Evolutionary conservation across 2,113 vertebrate genomes (phyloP).

Genomic region (Fulmarus glacialis): DNA sequence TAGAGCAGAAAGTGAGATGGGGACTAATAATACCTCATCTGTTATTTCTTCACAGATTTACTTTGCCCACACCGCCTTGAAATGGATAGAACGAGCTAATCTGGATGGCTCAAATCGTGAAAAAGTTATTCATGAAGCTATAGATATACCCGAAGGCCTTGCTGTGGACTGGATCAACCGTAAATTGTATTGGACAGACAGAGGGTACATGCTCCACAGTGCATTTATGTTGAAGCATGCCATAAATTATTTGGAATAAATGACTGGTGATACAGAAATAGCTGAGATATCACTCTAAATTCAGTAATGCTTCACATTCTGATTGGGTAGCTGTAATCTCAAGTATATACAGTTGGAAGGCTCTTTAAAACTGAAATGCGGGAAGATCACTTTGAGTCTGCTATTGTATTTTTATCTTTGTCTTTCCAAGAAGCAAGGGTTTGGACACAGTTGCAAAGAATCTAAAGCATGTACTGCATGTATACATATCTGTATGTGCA

Average conservation of each 20-base stretch:
- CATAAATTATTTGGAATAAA: conserved; percentile 10
- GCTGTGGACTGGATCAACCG: conserved; percentile 89
- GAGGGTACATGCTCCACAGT: conserved; percentile 73
- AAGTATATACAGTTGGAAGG: background rate
- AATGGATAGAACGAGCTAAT: conserved; percentile 85
- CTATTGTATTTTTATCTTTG: background rate
- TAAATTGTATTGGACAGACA: conserved; percentile 92
- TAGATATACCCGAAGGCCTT: conserved; percentile 82
- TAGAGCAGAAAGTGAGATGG: background rate
- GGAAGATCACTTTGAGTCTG: background rate
- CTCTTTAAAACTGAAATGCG: background rate
- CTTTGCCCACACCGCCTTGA: conserved; percentile 83
- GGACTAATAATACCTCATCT: background rate
- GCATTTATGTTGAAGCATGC: conserved; percentile 13
- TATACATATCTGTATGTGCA: background rate
- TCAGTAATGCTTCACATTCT: background rate
- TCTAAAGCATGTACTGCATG: background rate
- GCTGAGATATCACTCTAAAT: conserved; percentile 1
- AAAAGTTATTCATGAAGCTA: conserved; percentile 74
- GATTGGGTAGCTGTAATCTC: background rate
- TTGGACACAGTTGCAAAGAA: background rate
- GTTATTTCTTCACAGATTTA: conserved; percentile 81
- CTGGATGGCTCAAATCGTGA: conserved; percentile 81
- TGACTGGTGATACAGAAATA: conserved; percentile 18
- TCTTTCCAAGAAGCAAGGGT: background rate